Percentiles rank a stretch among this genome's conserved stretches.
These are phyloP conservation scores for Amphiura filiformis DNA, from an alignment of 35 echinoderm and acorn worm genomes.

Conservation along the genomic window DNA sequence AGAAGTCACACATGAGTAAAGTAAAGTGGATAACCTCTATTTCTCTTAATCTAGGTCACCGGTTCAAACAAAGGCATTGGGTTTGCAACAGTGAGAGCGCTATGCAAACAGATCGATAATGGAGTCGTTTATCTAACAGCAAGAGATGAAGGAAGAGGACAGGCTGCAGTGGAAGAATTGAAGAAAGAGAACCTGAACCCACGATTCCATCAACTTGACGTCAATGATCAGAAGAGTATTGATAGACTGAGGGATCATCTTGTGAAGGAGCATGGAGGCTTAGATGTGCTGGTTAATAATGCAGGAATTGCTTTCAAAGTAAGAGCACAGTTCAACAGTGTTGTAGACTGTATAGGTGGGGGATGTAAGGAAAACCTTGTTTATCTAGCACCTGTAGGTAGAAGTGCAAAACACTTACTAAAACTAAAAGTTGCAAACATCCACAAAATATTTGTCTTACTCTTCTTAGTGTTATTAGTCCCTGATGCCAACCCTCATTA, in stretches of 20 bases:
- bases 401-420: too few species aligned
- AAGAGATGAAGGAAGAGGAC: slow-evolving; percentile 56
- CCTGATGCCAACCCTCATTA: too few species aligned
- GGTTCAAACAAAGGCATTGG: slow-evolving; percentile 76
- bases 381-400: too few species aligned
- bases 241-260: slow-evolving; percentile 41
- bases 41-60: slow-evolving; percentile 54
- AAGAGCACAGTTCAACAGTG: too few species aligned
- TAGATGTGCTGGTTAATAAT: slow-evolving; percentile 77
- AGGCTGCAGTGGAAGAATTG: slow-evolving; percentile 55
- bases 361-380: too few species aligned
- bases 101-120: slow-evolving; percentile 65
- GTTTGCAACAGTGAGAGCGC: slow-evolving; percentile 50
- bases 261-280: slow-evolving; percentile 55
- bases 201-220: slow-evolving; percentile 65
- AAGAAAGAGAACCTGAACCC: slow-evolving; percentile 64
- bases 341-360: too few species aligned
- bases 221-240: slow-evolving; percentile 25
- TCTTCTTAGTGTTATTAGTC: too few species aligned
- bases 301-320: slow-evolving; percentile 71
- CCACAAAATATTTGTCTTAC: too few species aligned
- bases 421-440: too few species aligned
- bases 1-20: too few species aligned
- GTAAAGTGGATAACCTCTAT: background rate
- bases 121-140: slow-evolving; percentile 66